Evolutionary conservation across 2,113 vertebrate species (phyloP), one percentile per base, ranked within the genome.

Genomic region (Hipposideros armiger): DNA sequence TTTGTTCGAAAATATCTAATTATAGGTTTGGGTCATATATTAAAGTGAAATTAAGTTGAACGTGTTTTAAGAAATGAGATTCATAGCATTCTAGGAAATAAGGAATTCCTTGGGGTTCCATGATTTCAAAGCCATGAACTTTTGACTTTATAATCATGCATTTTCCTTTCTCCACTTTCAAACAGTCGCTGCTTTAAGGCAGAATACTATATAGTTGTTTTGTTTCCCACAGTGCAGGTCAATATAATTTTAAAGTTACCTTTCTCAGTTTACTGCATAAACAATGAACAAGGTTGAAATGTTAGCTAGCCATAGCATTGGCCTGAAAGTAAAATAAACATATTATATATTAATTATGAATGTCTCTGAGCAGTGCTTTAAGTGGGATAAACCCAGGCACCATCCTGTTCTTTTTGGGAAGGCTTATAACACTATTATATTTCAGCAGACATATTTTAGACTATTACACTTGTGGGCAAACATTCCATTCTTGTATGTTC

Each of bases 211-310:
- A 76, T 81, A 92, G 78, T 89, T 91, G 76, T 88, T 92, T 83
- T 92, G 52, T 72, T 92, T 78, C 67, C 78, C 95, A 17, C 93
- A 78, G 72, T 97, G 91, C 74, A 89, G 91, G 96, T 98, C 93
- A 97, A 95, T 73, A 42, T 86, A 70, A 73, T 96, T 91, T 88
- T 70, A 66, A 80, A 72, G 11, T 67, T n/a, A 7, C 30, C 10
- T 60, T 72, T 84, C 78, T 76, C 47, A 47, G 52, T 26, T 87
- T n/a, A 58, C 54, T 30, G 11, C 32, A 40, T 67, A 47, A 78
- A 17, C 50, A 89, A 22, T 42, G 28, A 92, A 74, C 62, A 94
- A 52, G 45, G 67, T 1, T 45, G 60, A 90, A 84, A 83, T 85
- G 45, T 36, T 73, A 82, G 40, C 11, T n/a, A 80, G 54, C n/a